A percentile compares a stretch with the other conserved stretches of the same genome.
Evolutionary conservation across 2,113 vertebrate species (phyloP).

Genomic region (Triplophysa dalaica): DNA sequence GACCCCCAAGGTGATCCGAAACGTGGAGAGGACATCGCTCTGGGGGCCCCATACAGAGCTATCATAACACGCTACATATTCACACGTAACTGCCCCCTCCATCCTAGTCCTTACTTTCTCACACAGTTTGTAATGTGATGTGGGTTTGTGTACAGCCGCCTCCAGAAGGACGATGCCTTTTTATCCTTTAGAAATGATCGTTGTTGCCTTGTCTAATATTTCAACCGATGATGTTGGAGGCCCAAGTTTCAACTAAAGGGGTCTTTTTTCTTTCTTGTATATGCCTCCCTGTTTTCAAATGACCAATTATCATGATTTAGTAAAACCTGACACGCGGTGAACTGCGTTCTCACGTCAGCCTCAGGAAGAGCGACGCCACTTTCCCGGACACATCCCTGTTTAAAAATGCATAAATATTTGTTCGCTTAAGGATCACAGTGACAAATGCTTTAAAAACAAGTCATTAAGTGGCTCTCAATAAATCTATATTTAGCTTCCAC

Average conservation of each 20-base stretch:
- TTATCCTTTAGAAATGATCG: conserved; percentile 26
- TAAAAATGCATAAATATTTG: conserved; percentile 54
- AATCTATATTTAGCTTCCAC: conserved; percentile 54
- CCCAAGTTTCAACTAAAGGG: neutral
- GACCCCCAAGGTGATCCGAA: conserved; percentile 71
- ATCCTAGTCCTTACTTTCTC: conserved; percentile 33
- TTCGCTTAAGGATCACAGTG: conserved; percentile 41
- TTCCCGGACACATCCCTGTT: conserved; percentile 44
- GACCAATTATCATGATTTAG: conserved; percentile 50
- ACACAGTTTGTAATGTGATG: conserved; percentile 33
- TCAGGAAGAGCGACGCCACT: conserved; percentile 35
- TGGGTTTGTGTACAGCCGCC: conserved; percentile 30
- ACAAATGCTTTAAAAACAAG: conserved; percentile 57
- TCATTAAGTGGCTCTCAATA: conserved; percentile 52
- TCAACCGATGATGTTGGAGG: neutral
- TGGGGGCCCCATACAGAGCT: conserved; percentile 63
- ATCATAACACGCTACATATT: conserved; percentile 75
- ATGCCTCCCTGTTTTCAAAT: conserved; percentile 36
- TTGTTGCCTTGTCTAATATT: conserved; percentile 31
- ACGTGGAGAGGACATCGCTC: conserved; percentile 74
- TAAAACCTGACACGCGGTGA: conserved; percentile 46
- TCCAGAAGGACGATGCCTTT: conserved; percentile 28
- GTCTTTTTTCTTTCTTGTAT: neutral
- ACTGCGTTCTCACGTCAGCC: conserved; percentile 21
- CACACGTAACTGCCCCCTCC: conserved; percentile 63